A percentile compares a stretch with the other conserved stretches of the same genome.
Evolutionary conservation across 2,888 invertebrate genomes (phyloP).

Genomic region (Meiosimyza platycephala): DNA sequence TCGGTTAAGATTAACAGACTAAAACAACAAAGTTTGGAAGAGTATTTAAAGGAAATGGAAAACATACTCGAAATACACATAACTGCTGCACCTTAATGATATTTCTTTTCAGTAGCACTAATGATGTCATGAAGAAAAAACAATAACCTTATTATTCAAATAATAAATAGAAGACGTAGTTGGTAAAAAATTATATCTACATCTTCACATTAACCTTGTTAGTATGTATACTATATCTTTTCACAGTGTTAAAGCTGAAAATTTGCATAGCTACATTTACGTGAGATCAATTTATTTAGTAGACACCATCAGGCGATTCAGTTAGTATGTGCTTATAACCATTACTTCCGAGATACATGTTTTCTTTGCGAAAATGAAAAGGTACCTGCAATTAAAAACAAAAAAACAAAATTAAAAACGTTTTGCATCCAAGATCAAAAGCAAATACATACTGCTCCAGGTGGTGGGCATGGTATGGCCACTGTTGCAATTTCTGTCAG

Average conservation of each 20-base stretch:
- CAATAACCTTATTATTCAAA: too few relatives aligned
- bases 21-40: too few relatives aligned
- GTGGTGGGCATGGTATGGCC: slow-evolving; percentile 66
- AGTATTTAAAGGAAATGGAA: too few relatives aligned
- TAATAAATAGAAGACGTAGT: too few relatives aligned
- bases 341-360: slow-evolving; percentile 66
- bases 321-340: slow-evolving; percentile 66
- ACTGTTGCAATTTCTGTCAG: slow-evolving; percentile 66
- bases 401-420: neutral
- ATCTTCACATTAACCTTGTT: neutral
- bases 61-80: too few relatives aligned
- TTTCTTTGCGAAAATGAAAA: slow-evolving; percentile 64
- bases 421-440: neutral
- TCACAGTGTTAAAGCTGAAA: neutral
- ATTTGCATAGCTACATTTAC: too few relatives aligned
- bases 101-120: too few relatives aligned
- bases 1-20: too few relatives aligned
- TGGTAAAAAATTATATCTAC: too few relatives aligned
- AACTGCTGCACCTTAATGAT: too few relatives aligned
- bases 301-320: slow-evolving; percentile 62
- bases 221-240: neutral
- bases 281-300: slow-evolving; percentile 43
- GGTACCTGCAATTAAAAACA: slow-evolving; percentile 58
- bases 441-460: slow-evolving; percentile 60
- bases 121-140: too few relatives aligned